These are phyloP conservation scores for Drymonia ruficornis DNA, from an alignment of 2,888 invertebrate genomes.

Conservation along the genomic window DNA sequence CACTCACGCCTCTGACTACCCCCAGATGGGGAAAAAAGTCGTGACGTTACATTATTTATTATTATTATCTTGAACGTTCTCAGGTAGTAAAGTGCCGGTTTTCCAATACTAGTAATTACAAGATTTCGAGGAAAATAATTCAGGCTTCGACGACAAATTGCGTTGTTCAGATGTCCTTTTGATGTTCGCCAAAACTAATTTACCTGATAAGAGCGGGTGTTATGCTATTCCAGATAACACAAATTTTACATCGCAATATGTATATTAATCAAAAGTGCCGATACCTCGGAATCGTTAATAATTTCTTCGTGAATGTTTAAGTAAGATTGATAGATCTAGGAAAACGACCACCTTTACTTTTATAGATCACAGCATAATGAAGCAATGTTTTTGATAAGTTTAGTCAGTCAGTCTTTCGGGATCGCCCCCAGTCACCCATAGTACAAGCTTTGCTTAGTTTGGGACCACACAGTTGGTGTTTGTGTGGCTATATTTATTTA, in stretches of 20 bases:
- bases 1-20: no score
- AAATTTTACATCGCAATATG: not conserved
- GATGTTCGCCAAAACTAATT: not conserved
- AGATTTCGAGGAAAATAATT: not conserved
- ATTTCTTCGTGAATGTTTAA: not conserved
- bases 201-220: not conserved
- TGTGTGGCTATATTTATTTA: no score
- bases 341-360: not conserved
- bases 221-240: not conserved
- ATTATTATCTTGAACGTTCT: no score
- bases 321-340: not conserved
- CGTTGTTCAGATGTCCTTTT: constrained; percentile 5
- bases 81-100: no score
- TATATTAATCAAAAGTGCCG: not conserved
- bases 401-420: no score
- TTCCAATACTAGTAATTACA: not conserved
- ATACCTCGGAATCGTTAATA: not conserved
- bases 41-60: no score
- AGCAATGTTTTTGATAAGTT: no score
- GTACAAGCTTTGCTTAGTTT: no score
- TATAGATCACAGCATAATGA: no score
- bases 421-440: no score
- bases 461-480: no score
- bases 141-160: not conserved
- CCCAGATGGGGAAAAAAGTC: no score